Evolutionary conservation across 2,888 invertebrate genomes (phyloP).

Genomic region (Lepidonotus clava): DNA sequence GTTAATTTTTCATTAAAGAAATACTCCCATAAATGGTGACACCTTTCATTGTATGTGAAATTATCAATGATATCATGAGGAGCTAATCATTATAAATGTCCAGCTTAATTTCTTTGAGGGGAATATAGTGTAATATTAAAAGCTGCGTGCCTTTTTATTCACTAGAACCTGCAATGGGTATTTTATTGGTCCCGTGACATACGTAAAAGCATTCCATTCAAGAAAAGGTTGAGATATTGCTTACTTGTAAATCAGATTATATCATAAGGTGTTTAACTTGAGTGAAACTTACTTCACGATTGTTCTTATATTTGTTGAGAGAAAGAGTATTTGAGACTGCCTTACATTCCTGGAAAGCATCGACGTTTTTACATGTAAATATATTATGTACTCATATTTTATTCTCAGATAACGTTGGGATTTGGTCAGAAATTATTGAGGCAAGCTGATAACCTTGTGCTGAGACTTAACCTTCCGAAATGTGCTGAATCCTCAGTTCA

Average conservation of each 20-base stretch:
- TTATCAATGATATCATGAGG: too few species aligned
- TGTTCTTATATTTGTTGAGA: not conserved
- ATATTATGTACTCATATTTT: not conserved
- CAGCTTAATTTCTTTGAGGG: too few species aligned
- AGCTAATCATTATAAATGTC: too few species aligned
- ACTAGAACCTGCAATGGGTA: not conserved
- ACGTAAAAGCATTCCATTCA: not conserved
- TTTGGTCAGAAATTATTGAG: too few species aligned
- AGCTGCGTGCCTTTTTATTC: slow-evolving; percentile 7
- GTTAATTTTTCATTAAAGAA: too few species aligned
- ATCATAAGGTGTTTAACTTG: not conserved
- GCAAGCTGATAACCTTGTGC: too few species aligned
- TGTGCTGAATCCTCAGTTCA: too few species aligned
- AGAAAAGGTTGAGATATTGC: not conserved
- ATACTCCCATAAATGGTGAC: too few species aligned
- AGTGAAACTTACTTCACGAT: slow-evolving; percentile 5
- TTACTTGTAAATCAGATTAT: too few species aligned
- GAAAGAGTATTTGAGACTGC: not conserved
- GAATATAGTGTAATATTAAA: too few species aligned
- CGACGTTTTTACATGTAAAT: slow-evolving; percentile 3
- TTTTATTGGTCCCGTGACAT: not conserved
- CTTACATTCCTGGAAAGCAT: not conserved
- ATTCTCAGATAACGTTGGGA: not conserved
- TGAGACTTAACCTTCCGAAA: too few species aligned
- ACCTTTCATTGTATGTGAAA: too few species aligned